phyloP scores from a whole-genome alignment of 2,797 vertebrate genomes.

The Aselliscus stoliczkanus region DNA sequence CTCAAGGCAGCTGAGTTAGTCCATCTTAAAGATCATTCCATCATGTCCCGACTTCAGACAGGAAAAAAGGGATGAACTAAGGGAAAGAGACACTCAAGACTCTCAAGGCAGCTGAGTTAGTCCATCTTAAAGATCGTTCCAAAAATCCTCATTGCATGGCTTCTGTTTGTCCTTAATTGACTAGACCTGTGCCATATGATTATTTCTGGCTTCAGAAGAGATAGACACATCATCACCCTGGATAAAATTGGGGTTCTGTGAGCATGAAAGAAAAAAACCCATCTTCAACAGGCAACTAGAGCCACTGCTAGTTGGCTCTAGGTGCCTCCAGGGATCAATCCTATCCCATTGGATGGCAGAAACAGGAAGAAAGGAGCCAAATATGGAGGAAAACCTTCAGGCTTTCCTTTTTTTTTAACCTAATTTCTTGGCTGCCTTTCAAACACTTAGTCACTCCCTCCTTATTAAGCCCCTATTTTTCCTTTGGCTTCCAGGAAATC shows the following conservation, averaged over 20 bases:
- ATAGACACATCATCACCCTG: not conserved
- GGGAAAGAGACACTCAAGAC: not conserved
- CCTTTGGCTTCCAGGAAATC: not conserved
- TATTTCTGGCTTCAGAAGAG: not conserved
- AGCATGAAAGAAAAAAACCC: not conserved
- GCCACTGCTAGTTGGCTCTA: not conserved
- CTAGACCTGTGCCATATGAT: not conserved
- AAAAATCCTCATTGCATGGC: not conserved
- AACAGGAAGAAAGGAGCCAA: not conserved
- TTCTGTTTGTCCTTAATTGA: not conserved
- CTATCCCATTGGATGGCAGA: not conserved
- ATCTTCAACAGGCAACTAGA: not conserved
- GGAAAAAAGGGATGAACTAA: not conserved
- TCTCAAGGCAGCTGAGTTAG: not conserved
- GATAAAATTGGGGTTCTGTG: not conserved
- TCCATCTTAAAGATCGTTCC: not conserved
- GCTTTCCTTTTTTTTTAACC: not conserved
- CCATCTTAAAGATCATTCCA: no score
- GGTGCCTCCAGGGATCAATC: not conserved
- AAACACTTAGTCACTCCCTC: not conserved
- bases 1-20: not conserved
- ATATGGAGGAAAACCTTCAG: not conserved
- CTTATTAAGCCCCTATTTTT: not conserved
- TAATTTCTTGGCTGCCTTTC: not conserved
- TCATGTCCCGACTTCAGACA: not conserved